Conservation (phyloP, 2,113 vertebrate species). For the Saimiri boliviensis region DNA sequence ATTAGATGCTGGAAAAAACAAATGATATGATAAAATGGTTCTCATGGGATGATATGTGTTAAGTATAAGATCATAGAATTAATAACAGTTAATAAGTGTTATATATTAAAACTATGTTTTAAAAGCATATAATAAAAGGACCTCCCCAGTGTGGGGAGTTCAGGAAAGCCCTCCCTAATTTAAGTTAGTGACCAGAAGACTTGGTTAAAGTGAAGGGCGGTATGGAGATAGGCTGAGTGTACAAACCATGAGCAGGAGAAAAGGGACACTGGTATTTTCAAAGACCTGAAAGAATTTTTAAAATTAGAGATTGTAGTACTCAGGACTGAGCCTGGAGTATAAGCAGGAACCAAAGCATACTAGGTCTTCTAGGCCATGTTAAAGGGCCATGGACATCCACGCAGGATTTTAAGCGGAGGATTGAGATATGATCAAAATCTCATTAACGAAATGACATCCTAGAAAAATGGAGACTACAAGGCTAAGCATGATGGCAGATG, state of each 20-base stretch:
- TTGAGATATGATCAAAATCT: not conserved
- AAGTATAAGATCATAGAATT: not conserved
- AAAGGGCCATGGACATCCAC: not conserved
- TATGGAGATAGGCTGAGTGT: not conserved
- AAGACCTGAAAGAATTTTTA: not conserved
- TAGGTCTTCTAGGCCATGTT: not conserved
- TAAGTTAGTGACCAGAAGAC: not conserved
- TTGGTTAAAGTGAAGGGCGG: not conserved
- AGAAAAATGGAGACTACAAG: not conserved
- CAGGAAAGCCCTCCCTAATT: not conserved
- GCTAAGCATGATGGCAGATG: not conserved
- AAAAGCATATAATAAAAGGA: not conserved
- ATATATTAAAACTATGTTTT: not conserved
- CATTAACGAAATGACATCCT: not conserved
- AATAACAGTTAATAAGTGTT: not conserved
- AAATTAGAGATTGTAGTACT: not conserved
- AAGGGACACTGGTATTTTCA: not conserved
- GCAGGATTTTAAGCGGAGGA: not conserved
- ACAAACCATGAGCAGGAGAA: not conserved
- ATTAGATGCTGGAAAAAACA: not conserved
- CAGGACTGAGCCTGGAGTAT: not conserved
- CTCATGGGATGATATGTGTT: not conserved
- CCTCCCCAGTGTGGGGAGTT: not conserved
- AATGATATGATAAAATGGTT: not conserved
- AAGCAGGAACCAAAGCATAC: not conserved